Evolutionary conservation across 2,797 vertebrate species (phyloP), one percentile per base, ranked within the genome.

Genomic region (Sebastes hubbsi): DNA sequence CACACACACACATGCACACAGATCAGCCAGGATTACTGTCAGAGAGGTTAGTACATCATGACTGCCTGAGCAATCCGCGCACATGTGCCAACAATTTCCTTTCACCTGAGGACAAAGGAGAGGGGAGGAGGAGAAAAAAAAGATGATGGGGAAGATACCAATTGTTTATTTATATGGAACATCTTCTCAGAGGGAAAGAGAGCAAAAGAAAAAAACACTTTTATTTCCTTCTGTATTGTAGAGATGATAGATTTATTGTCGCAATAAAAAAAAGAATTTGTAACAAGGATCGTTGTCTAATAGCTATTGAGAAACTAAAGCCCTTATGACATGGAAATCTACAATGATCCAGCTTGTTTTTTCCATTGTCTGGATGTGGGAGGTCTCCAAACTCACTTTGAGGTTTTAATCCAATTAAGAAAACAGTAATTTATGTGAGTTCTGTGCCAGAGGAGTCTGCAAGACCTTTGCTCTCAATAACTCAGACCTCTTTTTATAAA

Each of bases 241-340:
- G 59, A 89, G 89, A 90, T 93, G 94, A 95, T 65, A 89, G 94
- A 96, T 96, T 96, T 95, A 96, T 88, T 86, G 86, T 78, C 62
- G 66, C 90, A 91, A 95, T 96, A 95, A 95, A 95, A 93, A 72
- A 80, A 92, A 94, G 90, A 94, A 95, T 94, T 91, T 95, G 89
- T 89, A 90, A 89, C 83, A 77, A 78, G 86, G 79, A 81, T 84
- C 71, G 79, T 82, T 87, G 64, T 91, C 85, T 90, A 90, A 91
- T 81, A 85, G 90, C 87, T 75, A 69, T 81, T 82, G 90, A 89
- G 93, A 90, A 92, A 93, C 81, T 14, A 42, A 87, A 86, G 77
- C 78, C 69, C 55, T 59, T 67, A 67, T 75, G 81, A 88, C 91
- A 94, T 94, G 85, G 83, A 88, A 91, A 94, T 94, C 89, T 92